Evolutionary conservation across 2,113 vertebrate genomes (phyloP).

Genomic region (Zingel zingel): DNA sequence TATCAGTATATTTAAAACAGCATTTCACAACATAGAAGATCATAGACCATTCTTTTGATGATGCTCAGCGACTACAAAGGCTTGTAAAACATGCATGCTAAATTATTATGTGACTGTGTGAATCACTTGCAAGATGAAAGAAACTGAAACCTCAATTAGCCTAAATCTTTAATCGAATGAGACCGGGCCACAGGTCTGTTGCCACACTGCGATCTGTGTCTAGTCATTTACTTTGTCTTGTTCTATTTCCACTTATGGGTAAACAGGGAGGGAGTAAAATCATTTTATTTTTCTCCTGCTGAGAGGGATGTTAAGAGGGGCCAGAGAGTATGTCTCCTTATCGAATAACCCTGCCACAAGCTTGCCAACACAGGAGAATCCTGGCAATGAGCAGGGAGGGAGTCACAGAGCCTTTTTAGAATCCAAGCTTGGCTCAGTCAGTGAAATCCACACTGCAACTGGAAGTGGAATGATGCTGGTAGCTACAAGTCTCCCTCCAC

Average conservation of each 20-base stretch:
- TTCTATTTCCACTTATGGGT: constrained; percentile 73
- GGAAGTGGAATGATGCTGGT: constrained; percentile 64
- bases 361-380: constrained; percentile 78
- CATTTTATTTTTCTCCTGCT: constrained; percentile 81
- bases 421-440: constrained; percentile 71
- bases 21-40: constrained; percentile 51
- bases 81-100: constrained; percentile 53
- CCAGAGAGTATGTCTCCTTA: constrained; percentile 83
- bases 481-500: constrained; percentile 59
- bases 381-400: constrained; percentile 73
- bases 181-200: constrained; percentile 53
- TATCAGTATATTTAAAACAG: constrained; percentile 61
- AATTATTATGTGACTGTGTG: constrained; percentile 57
- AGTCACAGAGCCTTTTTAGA: constrained; percentile 75
- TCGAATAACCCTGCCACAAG: constrained; percentile 80
- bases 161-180: constrained; percentile 56
- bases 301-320: constrained; percentile 81
- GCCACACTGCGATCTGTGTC: constrained; percentile 50
- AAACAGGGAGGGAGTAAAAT: constrained; percentile 73
- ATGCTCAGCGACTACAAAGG: constrained; percentile 58
- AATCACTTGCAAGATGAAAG: constrained; percentile 64
- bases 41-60: constrained; percentile 56
- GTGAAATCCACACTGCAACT: constrained; percentile 76
- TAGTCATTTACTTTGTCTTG: constrained; percentile 77
- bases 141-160: constrained; percentile 67